Evolutionary conservation across 2,113 vertebrate genomes (phyloP).

Genomic region (Eudyptes chrysolophus): DNA sequence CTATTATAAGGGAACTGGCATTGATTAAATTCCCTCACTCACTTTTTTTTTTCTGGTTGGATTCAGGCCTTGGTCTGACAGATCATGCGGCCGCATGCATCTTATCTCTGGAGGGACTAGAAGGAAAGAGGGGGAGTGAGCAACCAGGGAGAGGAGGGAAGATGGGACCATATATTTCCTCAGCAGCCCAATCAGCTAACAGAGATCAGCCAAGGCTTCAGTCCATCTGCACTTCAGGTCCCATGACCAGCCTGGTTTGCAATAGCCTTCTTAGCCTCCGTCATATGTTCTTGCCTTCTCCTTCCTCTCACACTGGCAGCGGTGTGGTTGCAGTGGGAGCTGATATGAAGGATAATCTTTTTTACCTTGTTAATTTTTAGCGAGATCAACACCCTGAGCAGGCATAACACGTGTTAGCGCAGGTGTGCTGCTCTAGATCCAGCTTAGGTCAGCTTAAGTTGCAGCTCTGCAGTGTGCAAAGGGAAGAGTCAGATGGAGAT

Average conservation of each 20-base stretch:
- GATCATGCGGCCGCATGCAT: fast-evolving
- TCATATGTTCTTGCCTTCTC: not conserved
- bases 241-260: not conserved
- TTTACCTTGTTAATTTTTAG: not conserved
- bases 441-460: constrained; percentile 3
- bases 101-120: not conserved
- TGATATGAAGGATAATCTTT: not conserved
- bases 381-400: not conserved
- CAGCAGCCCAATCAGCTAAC: not conserved
- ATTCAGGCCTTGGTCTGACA: not conserved
- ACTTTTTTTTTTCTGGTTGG: not conserved
- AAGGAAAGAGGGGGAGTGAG: not conserved
- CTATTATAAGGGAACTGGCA: fast-evolving
- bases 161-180: not conserved
- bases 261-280: not conserved
- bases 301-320: not conserved
- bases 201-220: not conserved
- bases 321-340: not conserved
- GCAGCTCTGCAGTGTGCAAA: not conserved
- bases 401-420: not conserved
- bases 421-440: not conserved
- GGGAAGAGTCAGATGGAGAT: not conserved
- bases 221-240: not conserved
- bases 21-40: not conserved
- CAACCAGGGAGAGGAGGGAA: not conserved